phyloP scores from a whole-genome alignment of 2,888 invertebrate species.

The Aphelenchoides bicaudatus region DNA sequence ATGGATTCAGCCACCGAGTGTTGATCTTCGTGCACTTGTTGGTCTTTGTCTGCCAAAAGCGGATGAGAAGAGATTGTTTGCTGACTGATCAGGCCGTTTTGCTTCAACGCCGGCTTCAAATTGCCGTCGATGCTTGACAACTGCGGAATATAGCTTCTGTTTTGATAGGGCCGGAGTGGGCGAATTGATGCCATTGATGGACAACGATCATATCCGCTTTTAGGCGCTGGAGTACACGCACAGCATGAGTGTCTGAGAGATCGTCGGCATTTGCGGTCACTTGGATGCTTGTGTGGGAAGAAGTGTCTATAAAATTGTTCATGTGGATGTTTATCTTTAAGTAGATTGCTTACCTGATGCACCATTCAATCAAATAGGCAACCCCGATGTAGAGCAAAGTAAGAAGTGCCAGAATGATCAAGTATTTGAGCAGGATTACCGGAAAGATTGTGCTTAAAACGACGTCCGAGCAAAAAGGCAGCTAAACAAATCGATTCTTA shows the following conservation, averaged over 20 bases:
- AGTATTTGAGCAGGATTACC: constrained; percentile 48
- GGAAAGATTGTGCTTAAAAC: constrained; percentile 48
- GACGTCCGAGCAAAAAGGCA: constrained; percentile 38
- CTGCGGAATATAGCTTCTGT: constrained; percentile 17
- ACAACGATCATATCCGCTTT: constrained; percentile 8
- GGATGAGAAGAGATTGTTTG: neutral
- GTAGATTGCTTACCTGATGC: constrained; percentile 30
- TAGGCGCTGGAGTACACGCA: constrained; percentile 10
- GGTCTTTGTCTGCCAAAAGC: neutral
- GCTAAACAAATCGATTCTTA: constrained; percentile 25
- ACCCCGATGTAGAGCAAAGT: constrained; percentile 55
- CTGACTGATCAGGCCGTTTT: neutral
- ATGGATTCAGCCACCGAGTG: neutral
- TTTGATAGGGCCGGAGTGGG: constrained; percentile 8
- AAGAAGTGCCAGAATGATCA: constrained; percentile 48
- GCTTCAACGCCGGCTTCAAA: neutral
- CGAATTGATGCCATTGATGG: constrained; percentile 9
- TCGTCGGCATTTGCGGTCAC: constrained; percentile 21
- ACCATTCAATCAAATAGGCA: constrained; percentile 56
- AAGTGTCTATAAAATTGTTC: constrained; percentile 20
- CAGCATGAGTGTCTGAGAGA: constrained; percentile 18
- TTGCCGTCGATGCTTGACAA: neutral
- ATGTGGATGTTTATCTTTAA: neutral
- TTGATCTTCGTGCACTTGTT: no score
- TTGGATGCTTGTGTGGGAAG: constrained; percentile 40